These are phyloP conservation scores for Oryzias sinensis DNA, from an alignment of 2,797 vertebrate species.

Conservation along the genomic window DNA sequence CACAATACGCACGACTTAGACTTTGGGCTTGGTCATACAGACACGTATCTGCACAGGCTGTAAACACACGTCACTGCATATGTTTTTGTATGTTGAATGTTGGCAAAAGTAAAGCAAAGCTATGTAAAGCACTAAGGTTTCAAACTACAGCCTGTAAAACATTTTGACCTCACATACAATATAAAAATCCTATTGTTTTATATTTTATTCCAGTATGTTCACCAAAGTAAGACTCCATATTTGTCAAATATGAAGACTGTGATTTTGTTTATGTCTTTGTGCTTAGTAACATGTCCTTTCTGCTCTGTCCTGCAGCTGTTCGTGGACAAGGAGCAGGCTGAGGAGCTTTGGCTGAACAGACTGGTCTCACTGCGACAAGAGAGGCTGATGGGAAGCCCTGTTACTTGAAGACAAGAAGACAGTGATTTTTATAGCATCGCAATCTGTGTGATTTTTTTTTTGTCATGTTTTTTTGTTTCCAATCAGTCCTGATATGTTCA, in stretches of 20 bases:
- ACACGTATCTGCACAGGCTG: no score
- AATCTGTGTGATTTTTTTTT: constrained; percentile 15
- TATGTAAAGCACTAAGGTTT: background rate
- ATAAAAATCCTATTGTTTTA: no score
- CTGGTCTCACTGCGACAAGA: constrained; percentile 91
- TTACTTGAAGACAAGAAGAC: constrained; percentile 38
- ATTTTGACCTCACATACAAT: no score
- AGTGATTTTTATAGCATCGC: constrained; percentile 1
- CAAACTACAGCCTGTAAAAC: background rate
- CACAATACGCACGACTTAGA: no score
- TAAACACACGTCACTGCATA: no score
- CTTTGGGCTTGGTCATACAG: no score
- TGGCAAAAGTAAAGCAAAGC: background rate
- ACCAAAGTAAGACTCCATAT: constrained; percentile 1
- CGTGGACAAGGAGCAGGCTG: constrained; percentile 89
- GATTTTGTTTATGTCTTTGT: background rate
- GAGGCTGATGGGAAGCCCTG: constrained; percentile 94
- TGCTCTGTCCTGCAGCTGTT: constrained; percentile 81
- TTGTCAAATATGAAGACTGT: background rate
- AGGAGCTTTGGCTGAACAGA: constrained; percentile 90
- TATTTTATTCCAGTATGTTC: background rate
- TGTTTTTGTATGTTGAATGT: background rate
- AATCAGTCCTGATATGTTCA: background rate
- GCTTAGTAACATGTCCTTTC: constrained; percentile 5
- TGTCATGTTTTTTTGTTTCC: constrained; percentile 3